Evolutionary conservation across 2,888 invertebrate species (phyloP).

Genomic region (Limenitis camilla): DNA sequence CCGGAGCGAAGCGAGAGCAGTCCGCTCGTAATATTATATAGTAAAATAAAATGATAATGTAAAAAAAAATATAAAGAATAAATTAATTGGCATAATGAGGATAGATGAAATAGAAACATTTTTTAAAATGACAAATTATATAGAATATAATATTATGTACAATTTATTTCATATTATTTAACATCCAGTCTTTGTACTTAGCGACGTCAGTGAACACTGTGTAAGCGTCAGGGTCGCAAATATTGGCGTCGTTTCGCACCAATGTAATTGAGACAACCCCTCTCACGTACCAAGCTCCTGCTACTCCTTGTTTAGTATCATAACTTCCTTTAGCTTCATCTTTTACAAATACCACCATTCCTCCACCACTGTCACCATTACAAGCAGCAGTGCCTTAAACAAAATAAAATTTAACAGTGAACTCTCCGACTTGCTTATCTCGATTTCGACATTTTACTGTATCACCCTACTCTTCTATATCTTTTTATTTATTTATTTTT

Average conservation of each 20-base stretch:
- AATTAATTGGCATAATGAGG: too few relatives aligned
- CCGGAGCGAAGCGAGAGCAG: too few relatives aligned
- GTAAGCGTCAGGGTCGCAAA: constrained; percentile 58
- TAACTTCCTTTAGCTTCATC: constrained; percentile 23
- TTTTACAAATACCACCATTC: constrained; percentile 48
- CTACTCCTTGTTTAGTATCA: constrained; percentile 16
- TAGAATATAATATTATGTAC: neutral
- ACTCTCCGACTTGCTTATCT: too few relatives aligned
- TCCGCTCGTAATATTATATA: too few relatives aligned
- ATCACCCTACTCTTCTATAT: too few relatives aligned
- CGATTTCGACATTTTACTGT: too few relatives aligned
- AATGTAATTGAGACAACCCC: constrained; percentile 41
- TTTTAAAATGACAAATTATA: too few relatives aligned
- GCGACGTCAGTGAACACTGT: constrained; percentile 58
- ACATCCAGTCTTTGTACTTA: constrained; percentile 38
- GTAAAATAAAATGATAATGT: too few relatives aligned
- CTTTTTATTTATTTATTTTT: too few relatives aligned
- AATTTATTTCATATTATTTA: constrained; percentile 21
- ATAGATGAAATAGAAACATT: too few relatives aligned
- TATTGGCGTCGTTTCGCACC: constrained; percentile 27
- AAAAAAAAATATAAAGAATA: too few relatives aligned
- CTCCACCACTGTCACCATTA: constrained; percentile 69
- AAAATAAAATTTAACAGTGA: neutral
- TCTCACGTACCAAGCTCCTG: constrained; percentile 38
- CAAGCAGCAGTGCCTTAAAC: constrained; percentile 57